phyloP scores from a whole-genome alignment of 2,797 vertebrate species.

The Coluber constrictor region DNA sequence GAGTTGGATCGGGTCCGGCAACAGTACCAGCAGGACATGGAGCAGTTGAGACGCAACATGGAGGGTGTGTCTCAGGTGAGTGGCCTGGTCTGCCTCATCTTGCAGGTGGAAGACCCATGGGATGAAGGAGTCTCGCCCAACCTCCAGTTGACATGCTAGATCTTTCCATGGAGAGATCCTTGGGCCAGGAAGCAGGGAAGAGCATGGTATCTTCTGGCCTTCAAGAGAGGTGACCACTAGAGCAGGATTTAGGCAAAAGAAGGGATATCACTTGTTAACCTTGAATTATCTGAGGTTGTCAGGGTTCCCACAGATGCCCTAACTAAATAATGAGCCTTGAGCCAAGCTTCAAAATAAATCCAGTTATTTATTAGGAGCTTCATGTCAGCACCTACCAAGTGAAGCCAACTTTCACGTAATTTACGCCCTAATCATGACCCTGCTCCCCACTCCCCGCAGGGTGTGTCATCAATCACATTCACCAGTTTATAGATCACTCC shows the following conservation, averaged over 20 bases:
- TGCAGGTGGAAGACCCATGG: neutral
- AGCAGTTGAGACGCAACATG: conserved; percentile 85
- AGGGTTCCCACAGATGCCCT: too few relatives aligned
- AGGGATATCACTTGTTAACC: neutral
- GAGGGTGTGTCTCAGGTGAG: conserved; percentile 86
- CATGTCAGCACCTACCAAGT: too few relatives aligned
- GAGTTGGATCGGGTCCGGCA: conserved; percentile 90
- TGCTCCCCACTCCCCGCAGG: too few relatives aligned
- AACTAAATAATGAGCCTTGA: too few relatives aligned
- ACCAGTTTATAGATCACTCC: too few relatives aligned
- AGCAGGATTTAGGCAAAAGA: neutral
- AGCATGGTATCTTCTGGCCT: neutral
- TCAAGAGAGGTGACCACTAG: neutral
- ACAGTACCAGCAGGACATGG: conserved; percentile 85
- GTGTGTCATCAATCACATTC: too few relatives aligned
- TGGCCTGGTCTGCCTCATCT: rapidly evolving
- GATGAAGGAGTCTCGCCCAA: too few relatives aligned
- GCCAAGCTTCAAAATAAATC: too few relatives aligned
- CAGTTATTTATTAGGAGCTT: too few relatives aligned
- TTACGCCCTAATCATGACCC: too few relatives aligned
- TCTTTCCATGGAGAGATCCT: neutral
- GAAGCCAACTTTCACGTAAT: too few relatives aligned
- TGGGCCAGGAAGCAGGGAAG: neutral
- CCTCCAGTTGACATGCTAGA: neutral
- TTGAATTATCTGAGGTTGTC: neutral